Percentiles rank a stretch among this genome's conserved stretches.
Evolutionary conservation across 2,797 vertebrate species (phyloP).

Genomic region (Rallus crepitans): DNA sequence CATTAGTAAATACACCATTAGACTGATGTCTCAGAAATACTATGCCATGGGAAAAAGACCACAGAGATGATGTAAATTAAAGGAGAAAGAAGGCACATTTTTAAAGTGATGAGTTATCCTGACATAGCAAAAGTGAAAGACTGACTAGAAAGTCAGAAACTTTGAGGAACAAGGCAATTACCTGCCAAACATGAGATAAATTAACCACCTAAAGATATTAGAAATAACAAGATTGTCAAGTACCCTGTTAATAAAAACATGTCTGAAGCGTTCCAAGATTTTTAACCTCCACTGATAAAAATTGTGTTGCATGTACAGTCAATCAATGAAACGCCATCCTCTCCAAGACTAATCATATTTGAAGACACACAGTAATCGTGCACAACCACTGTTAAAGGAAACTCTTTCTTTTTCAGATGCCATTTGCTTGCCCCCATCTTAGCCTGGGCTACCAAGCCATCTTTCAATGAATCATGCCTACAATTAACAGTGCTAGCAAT

Average conservation of each 20-base stretch:
- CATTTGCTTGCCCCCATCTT: background rate
- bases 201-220: background rate
- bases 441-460: background rate
- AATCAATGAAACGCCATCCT: background rate
- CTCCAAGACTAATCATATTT: rapidly evolving
- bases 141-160: background rate
- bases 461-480: background rate
- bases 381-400: background rate
- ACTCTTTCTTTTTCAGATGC: background rate
- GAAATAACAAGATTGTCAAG: background rate
- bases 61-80: background rate
- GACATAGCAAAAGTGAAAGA: background rate
- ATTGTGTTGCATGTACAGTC: background rate
- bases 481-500: background rate
- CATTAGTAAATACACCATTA: background rate
- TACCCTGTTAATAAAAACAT: rapidly evolving
- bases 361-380: background rate
- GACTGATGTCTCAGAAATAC: background rate
- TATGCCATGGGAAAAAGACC: background rate
- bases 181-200: background rate
- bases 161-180: background rate
- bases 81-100: background rate
- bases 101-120: background rate
- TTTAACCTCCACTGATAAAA: background rate
- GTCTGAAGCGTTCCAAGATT: background rate